phyloP scores from a whole-genome alignment of 2,888 invertebrate species.

The Meghimatium bilineatum region DNA sequence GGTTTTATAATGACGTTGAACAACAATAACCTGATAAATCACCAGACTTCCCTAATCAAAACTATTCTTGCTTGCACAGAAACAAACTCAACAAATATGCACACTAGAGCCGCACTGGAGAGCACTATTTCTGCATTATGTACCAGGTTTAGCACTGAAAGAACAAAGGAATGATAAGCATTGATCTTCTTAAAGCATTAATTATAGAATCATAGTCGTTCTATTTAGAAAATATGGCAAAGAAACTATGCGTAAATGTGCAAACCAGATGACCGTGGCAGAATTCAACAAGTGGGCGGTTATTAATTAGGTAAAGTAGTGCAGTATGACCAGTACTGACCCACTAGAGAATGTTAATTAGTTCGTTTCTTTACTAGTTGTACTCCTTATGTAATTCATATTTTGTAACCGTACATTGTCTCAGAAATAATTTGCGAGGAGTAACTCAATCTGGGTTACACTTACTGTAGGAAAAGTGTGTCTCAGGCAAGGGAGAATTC shows the following conservation, averaged over 20 bases:
- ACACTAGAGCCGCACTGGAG: too few species aligned
- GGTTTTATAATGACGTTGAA: too few species aligned
- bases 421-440: neutral
- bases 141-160: too few species aligned
- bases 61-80: too few species aligned
- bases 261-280: neutral
- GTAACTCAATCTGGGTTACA: neutral
- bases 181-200: too few species aligned
- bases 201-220: neutral
- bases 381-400: neutral
- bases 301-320: slow-evolving; percentile 1
- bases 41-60: too few species aligned
- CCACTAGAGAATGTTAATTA: slow-evolving; percentile 11
- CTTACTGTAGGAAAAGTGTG: neutral
- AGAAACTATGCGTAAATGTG: neutral
- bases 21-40: too few species aligned
- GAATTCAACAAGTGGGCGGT: too few species aligned
- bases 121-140: too few species aligned
- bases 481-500: too few species aligned
- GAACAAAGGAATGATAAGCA: neutral
- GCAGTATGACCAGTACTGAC: neutral
- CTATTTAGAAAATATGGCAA: neutral
- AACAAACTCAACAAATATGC: too few species aligned
- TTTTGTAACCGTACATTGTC: neutral
- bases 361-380: neutral